Conservation (phyloP, 2,797 vertebrate genomes). For the Enteromius argenteus region DNA sequence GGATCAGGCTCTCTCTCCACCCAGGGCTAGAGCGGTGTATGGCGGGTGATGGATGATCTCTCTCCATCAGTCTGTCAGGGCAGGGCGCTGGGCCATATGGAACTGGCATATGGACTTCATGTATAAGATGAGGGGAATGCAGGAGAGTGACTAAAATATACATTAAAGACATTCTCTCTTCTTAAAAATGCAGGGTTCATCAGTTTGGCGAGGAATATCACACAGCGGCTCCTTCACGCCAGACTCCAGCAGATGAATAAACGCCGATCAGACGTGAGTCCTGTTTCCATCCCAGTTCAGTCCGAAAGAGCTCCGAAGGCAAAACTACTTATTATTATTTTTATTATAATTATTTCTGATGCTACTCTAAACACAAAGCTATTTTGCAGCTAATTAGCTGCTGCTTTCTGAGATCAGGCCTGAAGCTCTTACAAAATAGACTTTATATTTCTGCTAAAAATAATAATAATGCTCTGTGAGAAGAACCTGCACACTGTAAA, state of each 20-base stretch:
- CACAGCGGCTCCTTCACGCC: conserved; percentile 70
- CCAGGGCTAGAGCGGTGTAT: conserved; percentile 78
- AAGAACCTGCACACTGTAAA: neutral
- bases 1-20: conserved; percentile 67
- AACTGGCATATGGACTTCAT: conserved; percentile 84
- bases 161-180: conserved; percentile 82
- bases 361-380: no score
- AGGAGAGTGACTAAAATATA: conserved; percentile 83
- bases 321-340: neutral
- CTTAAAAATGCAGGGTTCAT: conserved; percentile 83
- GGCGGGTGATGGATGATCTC: conserved; percentile 81
- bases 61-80: conserved; percentile 81
- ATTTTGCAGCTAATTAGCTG: neutral
- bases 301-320: neutral
- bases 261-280: conserved; percentile 35
- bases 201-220: conserved; percentile 77
- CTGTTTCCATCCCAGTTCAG: neutral
- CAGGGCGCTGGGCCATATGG: conserved; percentile 85
- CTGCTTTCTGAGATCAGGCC: neutral
- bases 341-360: no score
- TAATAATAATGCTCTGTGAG: neutral
- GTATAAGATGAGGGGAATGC: conserved; percentile 77
- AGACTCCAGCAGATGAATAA: conserved; percentile 70
- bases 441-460: neutral
- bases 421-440: neutral